Evolutionary conservation across 2,888 invertebrate genomes (phyloP).

Genomic region (Ischnus inquisitorius): DNA sequence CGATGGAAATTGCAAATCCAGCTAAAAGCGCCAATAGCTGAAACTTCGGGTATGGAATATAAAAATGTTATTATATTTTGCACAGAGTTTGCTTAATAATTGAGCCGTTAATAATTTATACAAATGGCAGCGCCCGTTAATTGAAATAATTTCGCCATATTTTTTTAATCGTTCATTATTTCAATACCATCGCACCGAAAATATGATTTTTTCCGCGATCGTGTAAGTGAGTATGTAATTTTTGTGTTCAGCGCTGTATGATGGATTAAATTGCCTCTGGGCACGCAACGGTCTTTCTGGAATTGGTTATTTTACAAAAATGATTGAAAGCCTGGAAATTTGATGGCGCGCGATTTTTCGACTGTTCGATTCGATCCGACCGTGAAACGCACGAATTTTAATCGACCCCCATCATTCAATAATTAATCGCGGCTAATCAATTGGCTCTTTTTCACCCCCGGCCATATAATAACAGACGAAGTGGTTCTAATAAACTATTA

Average conservation of each 20-base stretch:
- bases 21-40: conserved; percentile 15
- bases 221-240: neutral
- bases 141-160: neutral
- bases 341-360: neutral
- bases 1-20: conserved; percentile 18
- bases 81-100: neutral
- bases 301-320: neutral
- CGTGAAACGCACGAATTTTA: conserved; percentile 19
- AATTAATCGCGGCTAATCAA: conserved; percentile 59
- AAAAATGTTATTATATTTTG: neutral
- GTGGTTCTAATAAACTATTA: conserved; percentile 44
- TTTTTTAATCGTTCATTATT: neutral
- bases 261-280: neutral
- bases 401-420: conserved; percentile 15
- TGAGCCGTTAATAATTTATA: neutral
- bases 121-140: neutral
- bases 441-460: conserved; percentile 25
- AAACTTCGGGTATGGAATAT: neutral
- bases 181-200: neutral
- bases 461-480: conserved; percentile 24
- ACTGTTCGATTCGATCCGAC: conserved; percentile 6
- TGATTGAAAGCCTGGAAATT: neutral
- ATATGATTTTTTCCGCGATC: neutral
- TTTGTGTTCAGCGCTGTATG: neutral
- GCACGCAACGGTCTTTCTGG: neutral